Evolutionary conservation across 2,888 invertebrate species (phyloP).

Genomic region (Phortica magna): DNA sequence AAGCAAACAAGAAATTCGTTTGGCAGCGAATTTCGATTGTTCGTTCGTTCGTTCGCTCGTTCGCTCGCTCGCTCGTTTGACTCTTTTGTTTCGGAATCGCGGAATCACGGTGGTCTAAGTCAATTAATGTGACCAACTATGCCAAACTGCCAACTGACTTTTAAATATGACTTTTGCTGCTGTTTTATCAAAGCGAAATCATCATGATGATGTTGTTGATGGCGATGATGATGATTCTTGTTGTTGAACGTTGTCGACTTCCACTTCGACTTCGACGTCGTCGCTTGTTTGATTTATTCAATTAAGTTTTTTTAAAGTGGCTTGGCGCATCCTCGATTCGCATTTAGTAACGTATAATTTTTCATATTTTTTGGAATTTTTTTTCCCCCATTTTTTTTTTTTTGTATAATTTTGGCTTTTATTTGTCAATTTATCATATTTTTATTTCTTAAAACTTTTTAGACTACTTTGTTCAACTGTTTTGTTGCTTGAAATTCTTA

Average conservation of each 20-base stretch:
- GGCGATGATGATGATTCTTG: neutral
- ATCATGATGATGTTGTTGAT: neutral
- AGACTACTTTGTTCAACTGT: too few relatives aligned
- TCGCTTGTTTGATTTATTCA: slow-evolving; percentile 31
- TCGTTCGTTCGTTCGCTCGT: neutral
- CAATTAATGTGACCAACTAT: slow-evolving; percentile 57
- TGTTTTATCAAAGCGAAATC: slow-evolving; percentile 30
- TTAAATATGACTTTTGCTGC: neutral
- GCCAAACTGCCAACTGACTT: slow-evolving; percentile 7
- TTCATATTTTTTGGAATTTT: neutral
- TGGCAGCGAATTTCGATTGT: neutral
- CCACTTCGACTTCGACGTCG: neutral
- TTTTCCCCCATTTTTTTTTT: neutral
- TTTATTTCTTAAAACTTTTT: too few relatives aligned
- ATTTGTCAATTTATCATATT: slow-evolving; percentile 17
- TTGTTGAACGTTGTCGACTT: neutral
- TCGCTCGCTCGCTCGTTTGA: neutral
- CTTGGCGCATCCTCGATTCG: neutral
- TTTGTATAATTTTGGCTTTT: slow-evolving; percentile 19
- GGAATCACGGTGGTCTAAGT: slow-evolving; percentile 65
- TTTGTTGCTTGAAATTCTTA: too few relatives aligned
- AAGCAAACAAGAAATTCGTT: neutral
- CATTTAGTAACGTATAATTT: neutral
- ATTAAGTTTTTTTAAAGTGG: slow-evolving; percentile 19
- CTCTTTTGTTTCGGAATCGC: neutral